These are phyloP conservation scores for Morinoia aosen DNA, from an alignment of 2,888 invertebrate species.

Conservation along the genomic window DNA sequence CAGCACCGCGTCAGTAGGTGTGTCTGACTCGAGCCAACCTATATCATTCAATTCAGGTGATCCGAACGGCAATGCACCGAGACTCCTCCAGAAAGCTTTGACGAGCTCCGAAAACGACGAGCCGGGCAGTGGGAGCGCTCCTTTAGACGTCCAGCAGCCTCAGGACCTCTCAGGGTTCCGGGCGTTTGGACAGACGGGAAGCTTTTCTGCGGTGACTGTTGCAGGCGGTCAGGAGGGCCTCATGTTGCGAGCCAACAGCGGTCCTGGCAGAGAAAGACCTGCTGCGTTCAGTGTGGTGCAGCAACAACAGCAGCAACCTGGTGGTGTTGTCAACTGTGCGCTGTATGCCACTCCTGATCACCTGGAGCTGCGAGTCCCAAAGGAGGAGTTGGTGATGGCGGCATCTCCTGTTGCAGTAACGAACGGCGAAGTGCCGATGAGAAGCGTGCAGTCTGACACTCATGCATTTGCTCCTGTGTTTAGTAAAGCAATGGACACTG, in stretches of 20 bases:
- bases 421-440: slow-evolving; percentile 65
- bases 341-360: slow-evolving; percentile 67
- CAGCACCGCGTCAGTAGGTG: slow-evolving; percentile 46
- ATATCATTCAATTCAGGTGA: slow-evolving; percentile 23
- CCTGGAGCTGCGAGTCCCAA: slow-evolving; percentile 13
- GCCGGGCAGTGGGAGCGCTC: not conserved
- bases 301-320: slow-evolving; percentile 10
- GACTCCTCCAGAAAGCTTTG: slow-evolving; percentile 7
- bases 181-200: slow-evolving; percentile 53
- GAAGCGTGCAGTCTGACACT: slow-evolving; percentile 63
- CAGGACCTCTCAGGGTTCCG: slow-evolving; percentile 24
- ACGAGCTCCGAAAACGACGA: slow-evolving; percentile 7
- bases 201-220: slow-evolving; percentile 28
- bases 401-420: slow-evolving; percentile 86
- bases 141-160: slow-evolving; percentile 22
- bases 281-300: slow-evolving; percentile 31
- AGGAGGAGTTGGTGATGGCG: slow-evolving; percentile 69
- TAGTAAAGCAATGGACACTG: slow-evolving; percentile 54
- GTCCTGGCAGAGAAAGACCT: slow-evolving; percentile 55
- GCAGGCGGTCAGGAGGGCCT: slow-evolving; percentile 61
- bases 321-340: slow-evolving; percentile 21
- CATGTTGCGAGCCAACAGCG: slow-evolving; percentile 60
- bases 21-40: slow-evolving; percentile 42
- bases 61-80: slow-evolving; percentile 38
- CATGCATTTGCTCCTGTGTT: slow-evolving; percentile 65